Evolutionary conservation across 2,113 vertebrate genomes (phyloP).

Genomic region (Corythornis vintsioides): DNA sequence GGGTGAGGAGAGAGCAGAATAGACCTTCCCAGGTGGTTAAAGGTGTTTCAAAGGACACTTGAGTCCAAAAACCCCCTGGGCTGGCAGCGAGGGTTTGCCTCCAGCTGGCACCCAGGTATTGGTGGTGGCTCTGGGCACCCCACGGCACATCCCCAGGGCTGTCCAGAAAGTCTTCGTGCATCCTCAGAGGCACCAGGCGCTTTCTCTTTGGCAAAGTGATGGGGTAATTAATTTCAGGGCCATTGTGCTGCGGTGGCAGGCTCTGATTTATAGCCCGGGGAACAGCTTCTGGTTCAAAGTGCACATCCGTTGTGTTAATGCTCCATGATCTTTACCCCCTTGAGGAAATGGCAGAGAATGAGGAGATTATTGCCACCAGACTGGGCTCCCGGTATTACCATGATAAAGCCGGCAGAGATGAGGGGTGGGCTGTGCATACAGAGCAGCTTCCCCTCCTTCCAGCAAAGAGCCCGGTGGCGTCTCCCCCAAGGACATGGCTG

Average conservation of each 20-base stretch:
- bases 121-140: neutral
- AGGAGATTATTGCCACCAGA: constrained; percentile 59
- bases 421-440: neutral
- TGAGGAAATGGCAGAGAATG: constrained; percentile 55
- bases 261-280: constrained; percentile 50
- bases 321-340: constrained; percentile 62
- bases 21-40: neutral
- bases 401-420: constrained; percentile 30
- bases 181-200: neutral
- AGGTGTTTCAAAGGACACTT: neutral
- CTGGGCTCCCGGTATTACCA: constrained; percentile 48
- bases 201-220: neutral
- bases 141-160: neutral
- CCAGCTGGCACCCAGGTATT: accelerated
- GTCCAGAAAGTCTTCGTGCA: neutral
- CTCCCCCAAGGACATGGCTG: neutral
- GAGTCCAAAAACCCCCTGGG: neutral
- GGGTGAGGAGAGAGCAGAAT: neutral
- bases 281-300: constrained; percentile 66
- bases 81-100: neutral
- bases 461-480: accelerated
- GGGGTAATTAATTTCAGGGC: constrained; percentile 54
- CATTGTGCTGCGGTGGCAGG: constrained; percentile 21
- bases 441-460: constrained; percentile 9
- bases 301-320: constrained; percentile 55